phyloP scores from a whole-genome alignment of 2,113 vertebrate species.

The Mesembrinibis cayennensis region DNA sequence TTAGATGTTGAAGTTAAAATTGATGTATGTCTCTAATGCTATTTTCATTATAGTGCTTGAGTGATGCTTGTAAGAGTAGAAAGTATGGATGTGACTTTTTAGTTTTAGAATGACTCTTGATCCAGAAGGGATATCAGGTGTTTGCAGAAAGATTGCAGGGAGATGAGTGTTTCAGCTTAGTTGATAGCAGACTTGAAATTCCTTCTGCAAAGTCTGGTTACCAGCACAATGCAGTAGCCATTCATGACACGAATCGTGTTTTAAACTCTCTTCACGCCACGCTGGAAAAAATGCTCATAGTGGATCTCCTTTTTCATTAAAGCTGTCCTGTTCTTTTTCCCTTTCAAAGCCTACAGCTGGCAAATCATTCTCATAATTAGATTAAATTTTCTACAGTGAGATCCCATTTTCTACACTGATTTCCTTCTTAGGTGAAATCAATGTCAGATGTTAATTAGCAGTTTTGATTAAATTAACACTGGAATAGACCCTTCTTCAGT shows the following conservation, averaged over 20 bases:
- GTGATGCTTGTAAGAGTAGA: not conserved
- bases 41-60: not conserved
- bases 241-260: not conserved
- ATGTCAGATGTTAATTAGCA: constrained; percentile 72
- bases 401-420: constrained; percentile 43
- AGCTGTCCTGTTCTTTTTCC: not conserved
- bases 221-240: not conserved
- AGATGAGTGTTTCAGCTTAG: not conserved
- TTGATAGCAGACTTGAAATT: not conserved
- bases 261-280: not conserved
- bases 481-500: constrained; percentile 38
- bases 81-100: not conserved
- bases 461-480: constrained; percentile 69
- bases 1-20: not conserved
- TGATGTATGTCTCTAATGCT: not conserved
- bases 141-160: not conserved
- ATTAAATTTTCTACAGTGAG: constrained; percentile 10
- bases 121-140: not conserved
- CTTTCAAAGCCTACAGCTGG: not conserved
- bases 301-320: not conserved
- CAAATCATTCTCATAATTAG: constrained; percentile 13
- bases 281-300: not conserved
- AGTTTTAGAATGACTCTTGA: not conserved
- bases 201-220: not conserved
- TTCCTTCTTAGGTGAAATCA: constrained; percentile 61